Base-by-base conservation (phyloP, 2,797 vertebrate genomes). In the Cynodonichthys magdalenae region DNA sequence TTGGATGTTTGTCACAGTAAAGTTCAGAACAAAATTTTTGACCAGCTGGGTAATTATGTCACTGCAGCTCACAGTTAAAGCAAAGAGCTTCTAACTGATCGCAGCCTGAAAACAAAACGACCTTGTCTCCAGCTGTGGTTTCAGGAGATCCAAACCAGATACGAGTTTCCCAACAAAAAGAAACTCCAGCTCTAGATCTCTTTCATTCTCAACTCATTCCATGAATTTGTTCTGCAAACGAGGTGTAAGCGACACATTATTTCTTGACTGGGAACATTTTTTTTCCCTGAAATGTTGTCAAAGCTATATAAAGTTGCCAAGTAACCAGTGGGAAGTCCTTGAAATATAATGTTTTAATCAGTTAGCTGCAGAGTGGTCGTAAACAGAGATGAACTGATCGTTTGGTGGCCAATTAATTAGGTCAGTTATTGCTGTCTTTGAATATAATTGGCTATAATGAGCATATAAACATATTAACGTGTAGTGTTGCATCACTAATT, bases 31-130 rank as follows among this genome's bases (percentile, higher is more conserved):
- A 62, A 59, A 59, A 51, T 66, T 73, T 74, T 71, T 61, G 74
- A 70, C 80, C 88, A 89, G 87, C 89, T 87, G 86, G 87, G 72
- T 67, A 74, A 67, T 84, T 82, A 72, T 76, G 75, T 75, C 65
- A 79, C 74, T 61, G 71, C 67, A 83, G 55, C 59, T 78, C 73
- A 68, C 68, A 75, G 59, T 74, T 59, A 74, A 71, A 86, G 64
- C 60, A 66, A 31, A 56, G 42, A 70, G 49, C 18, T 53, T 71
- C 27, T 14, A 29, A 29, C 10, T 56, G 24, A 66, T 62, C 20
- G 57, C 29, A 36, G 31, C 14, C 53, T 12, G 20, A 17, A 45
- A 39, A 41, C 20, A 39, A 36, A 53, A 49, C 27, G 1, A 14
- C 36, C 48, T 20, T 2, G 53, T 41, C 20, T 47, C 27, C 58